These are phyloP conservation scores for Platysternon megacephalum DNA, from an alignment of 2,113 vertebrate genomes.

Conservation along the genomic window DNA sequence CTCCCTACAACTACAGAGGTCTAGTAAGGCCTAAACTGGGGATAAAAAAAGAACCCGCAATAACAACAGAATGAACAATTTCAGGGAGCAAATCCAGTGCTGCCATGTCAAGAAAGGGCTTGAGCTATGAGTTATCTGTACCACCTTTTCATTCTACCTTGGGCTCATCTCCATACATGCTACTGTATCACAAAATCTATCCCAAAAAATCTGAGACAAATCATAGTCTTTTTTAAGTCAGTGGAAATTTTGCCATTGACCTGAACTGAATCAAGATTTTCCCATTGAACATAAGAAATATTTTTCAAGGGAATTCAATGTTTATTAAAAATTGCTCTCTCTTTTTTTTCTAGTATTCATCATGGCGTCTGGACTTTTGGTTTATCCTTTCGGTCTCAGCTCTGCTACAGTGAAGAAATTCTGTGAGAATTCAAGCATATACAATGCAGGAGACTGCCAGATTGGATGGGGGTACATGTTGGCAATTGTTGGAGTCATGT, in stretches of 20 bases:
- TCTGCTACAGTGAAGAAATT: constrained; percentile 88
- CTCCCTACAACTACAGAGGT: not conserved
- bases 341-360: constrained; percentile 86
- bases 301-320: not conserved
- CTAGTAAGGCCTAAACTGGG: not conserved
- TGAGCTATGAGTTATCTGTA: not conserved
- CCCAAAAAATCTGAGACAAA: not conserved
- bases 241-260: not conserved
- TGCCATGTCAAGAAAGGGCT: not conserved
- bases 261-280: not conserved
- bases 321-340: not conserved
- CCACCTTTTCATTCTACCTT: not conserved
- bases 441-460: constrained; percentile 92
- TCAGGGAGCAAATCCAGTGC: constrained; percentile 1
- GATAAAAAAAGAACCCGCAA: not conserved
- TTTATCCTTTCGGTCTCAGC: constrained; percentile 93
- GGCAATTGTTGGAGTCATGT: constrained; percentile 93
- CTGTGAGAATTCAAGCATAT: constrained; percentile 91
- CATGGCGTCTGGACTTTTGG: constrained; percentile 92
- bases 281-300: not conserved
- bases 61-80: not conserved
- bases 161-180: not conserved
- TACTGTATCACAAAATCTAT: constrained; percentile 6
- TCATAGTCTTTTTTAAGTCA: not conserved
- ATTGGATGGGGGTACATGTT: constrained; percentile 96